Conservation (phyloP, 2,888 invertebrate species). For the Neoaliturus tenellus region DNA sequence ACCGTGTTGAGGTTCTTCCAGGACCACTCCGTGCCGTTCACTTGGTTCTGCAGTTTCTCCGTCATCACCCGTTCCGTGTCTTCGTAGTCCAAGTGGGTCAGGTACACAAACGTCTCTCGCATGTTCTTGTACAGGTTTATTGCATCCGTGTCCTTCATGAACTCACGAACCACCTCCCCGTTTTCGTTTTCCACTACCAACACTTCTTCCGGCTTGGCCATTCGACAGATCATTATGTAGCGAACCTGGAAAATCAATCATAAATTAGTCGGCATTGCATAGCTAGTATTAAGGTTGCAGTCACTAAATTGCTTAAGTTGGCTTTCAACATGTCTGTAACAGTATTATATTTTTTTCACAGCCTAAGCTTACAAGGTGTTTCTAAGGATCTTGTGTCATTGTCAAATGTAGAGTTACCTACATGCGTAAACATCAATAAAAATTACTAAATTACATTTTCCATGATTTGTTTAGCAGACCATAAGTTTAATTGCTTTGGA, state of each 20-base stretch:
- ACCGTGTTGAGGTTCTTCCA: slow-evolving; percentile 99
- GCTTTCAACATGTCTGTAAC: too few species aligned
- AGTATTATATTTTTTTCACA: too few species aligned
- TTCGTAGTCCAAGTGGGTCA: slow-evolving; percentile 98
- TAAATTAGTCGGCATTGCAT: too few species aligned
- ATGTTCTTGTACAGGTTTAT: slow-evolving; percentile 99
- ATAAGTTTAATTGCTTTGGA: too few species aligned
- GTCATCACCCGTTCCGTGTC: slow-evolving; percentile 99
- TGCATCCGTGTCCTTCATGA: slow-evolving; percentile 99
- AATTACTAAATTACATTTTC: too few species aligned
- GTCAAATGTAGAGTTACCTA: too few species aligned
- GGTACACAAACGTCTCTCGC: slow-evolving; percentile 97
- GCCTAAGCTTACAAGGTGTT: too few species aligned
- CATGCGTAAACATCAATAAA: too few species aligned
- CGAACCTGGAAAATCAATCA: slow-evolving; percentile 81
- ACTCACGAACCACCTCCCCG: slow-evolving; percentile 99
- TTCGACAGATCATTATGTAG: slow-evolving; percentile 98
- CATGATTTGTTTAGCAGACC: too few species aligned
- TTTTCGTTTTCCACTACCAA: slow-evolving; percentile 99
- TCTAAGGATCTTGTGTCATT: too few species aligned
- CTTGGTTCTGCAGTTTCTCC: slow-evolving; percentile 98
- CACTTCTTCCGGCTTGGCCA: slow-evolving; percentile 99
- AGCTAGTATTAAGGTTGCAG: too few species aligned
- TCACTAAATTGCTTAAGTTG: too few species aligned
- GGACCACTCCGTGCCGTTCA: slow-evolving; percentile 99